phyloP scores from a whole-genome alignment of 1,140 invertebrate genomes.

The Pygmarrhopalites habei region DNA sequence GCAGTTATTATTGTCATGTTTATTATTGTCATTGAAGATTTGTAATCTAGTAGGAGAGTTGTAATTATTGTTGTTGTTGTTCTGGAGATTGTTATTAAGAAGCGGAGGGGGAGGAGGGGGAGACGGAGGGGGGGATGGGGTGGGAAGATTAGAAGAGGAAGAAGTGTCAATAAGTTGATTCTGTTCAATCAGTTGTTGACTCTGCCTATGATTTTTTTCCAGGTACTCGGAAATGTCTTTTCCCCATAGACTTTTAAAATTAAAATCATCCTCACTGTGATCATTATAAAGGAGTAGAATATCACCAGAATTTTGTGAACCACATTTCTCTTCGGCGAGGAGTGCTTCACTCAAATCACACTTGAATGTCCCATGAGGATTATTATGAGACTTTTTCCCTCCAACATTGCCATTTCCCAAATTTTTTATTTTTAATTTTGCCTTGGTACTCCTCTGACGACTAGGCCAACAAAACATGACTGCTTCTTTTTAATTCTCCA shows the following conservation, averaged over 20 bases:
- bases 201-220: background rate
- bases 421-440: conserved; percentile 9
- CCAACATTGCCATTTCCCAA: background rate
- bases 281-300: conserved; percentile 15
- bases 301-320: background rate
- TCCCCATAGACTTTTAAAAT: conserved; percentile 28
- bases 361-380: conserved; percentile 12
- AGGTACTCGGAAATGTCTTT: conserved; percentile 25
- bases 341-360: conserved; percentile 30
- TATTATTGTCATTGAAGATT: too few relatives aligned
- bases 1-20: too few relatives aligned
- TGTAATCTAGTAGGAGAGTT: too few relatives aligned
- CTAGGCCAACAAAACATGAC: conserved; percentile 30
- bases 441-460: conserved; percentile 14
- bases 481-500: too few relatives aligned
- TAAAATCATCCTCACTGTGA: conserved; percentile 19
- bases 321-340: conserved; percentile 13
- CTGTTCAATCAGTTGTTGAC: too few relatives aligned
- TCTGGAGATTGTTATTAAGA: background rate
- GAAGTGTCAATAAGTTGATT: too few relatives aligned
- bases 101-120: too few relatives aligned
- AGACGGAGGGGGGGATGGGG: too few relatives aligned
- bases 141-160: too few relatives aligned
- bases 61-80: background rate
- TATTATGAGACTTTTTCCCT: background rate